These are phyloP conservation scores for Tetragonisca angustula DNA, from an alignment of 2,888 invertebrate species.

Conservation along the genomic window DNA sequence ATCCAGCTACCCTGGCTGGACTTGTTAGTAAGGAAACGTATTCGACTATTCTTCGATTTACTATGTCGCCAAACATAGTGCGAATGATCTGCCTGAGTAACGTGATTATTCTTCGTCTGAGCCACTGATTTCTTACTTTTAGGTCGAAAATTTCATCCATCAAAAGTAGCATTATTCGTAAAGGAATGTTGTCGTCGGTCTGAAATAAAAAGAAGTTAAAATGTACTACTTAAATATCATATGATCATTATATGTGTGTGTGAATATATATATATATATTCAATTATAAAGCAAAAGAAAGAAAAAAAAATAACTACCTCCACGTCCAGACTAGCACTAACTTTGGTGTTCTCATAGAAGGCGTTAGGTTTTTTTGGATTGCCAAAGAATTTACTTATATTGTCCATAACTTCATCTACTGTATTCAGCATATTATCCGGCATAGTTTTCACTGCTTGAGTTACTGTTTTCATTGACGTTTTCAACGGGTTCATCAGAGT, in stretches of 20 bases:
- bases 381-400: slow-evolving; percentile 90
- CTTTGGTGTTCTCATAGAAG: slow-evolving; percentile 85
- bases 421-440: slow-evolving; percentile 95
- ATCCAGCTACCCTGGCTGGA: slow-evolving; percentile 94
- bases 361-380: slow-evolving; percentile 84
- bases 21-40: slow-evolving; percentile 94
- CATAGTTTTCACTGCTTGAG: slow-evolving; percentile 92
- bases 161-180: slow-evolving; percentile 91
- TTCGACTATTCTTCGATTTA: slow-evolving; percentile 94
- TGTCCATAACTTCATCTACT: slow-evolving; percentile 93
- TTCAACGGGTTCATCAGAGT: slow-evolving; percentile 92
- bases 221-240: neutral
- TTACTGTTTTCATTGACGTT: slow-evolving; percentile 91
- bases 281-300: too few species aligned
- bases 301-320: slow-evolving; percentile 83
- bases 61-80: slow-evolving; percentile 92
- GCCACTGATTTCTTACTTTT: slow-evolving; percentile 92
- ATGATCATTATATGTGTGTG: neutral
- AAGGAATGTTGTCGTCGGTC: slow-evolving; percentile 91
- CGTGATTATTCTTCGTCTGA: slow-evolving; percentile 90
- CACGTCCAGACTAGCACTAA: slow-evolving; percentile 85
- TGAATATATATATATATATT: too few species aligned
- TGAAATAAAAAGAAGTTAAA: slow-evolving; percentile 69
- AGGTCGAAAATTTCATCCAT: slow-evolving; percentile 95
- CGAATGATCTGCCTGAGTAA: slow-evolving; percentile 91